Base-by-base conservation (phyloP, 2,797 vertebrate genomes). In the Rachycentron canadum region DNA sequence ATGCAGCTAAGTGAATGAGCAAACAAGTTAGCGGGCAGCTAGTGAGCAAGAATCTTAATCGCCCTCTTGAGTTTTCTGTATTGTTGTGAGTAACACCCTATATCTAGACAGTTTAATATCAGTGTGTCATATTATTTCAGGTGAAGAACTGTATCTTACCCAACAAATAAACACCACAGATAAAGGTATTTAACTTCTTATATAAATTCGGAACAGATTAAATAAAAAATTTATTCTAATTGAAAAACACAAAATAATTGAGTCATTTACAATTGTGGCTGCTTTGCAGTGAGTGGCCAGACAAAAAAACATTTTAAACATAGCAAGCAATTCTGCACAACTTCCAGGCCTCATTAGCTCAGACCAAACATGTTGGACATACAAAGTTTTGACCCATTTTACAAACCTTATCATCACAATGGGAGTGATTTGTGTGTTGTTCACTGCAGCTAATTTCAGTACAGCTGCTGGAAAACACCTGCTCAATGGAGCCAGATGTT, bases 41-140 rank as follows among this genome's bases (percentile, higher is more conserved):
- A 50, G 49, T 23, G 49, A 23, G 58, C 73, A 8, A 17, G 64
- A 52, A 58, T 68, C 21, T 32, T 63, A 58, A 79, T 71, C 34
- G 45, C 17, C n/a, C 23, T 36, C 65, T 61, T 69, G 38, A 69
- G 28, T 47, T 78, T 70, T 66, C 19, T 25, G 53, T 76, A 62
- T 40, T 58, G 57, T 73, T 64, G 21, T 8, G 7, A 19, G 41
- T 10, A 77, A 82, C 53, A 85, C 17, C 21, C 26, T 30, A 5
- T 9, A 30, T 28, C 19, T 16, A 30, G 16, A 56, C 28, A 56
- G 53, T 32, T 19, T 23, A 11, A 25, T 50, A 5, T n/a, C 2
- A 21, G 21, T 45, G 34, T 59, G 57, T 59, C 57, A 6, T 40
- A 25, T 59, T 59, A 59, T 59, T 25, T 23, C n/a, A 38, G 58